phyloP scores from a whole-genome alignment of 2,888 invertebrate species.

The Tenodera sinensis region DNA sequence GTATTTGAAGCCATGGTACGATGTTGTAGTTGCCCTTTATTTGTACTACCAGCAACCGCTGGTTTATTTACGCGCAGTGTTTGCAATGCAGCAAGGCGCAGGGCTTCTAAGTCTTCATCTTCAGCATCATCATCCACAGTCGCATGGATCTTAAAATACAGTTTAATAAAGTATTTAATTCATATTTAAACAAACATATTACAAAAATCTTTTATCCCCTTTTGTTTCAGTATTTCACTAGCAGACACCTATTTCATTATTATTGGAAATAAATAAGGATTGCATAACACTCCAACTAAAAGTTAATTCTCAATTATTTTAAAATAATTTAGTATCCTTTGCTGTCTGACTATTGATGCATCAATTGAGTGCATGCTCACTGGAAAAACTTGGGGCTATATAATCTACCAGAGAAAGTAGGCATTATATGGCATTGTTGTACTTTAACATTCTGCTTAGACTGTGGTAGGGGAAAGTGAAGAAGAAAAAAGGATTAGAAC shows the following conservation, averaged over 20 bases:
- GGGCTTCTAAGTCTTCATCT: conserved; percentile 51
- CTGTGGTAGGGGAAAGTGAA: too few relatives aligned
- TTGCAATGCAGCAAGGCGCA: conserved; percentile 50
- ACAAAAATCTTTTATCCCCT: neutral
- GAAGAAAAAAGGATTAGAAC: too few relatives aligned
- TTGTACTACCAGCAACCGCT: neutral
- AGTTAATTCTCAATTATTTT: neutral
- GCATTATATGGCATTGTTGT: too few relatives aligned
- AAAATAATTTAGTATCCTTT: too few relatives aligned
- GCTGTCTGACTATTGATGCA: too few relatives aligned
- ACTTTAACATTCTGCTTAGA: too few relatives aligned
- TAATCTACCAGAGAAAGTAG: too few relatives aligned
- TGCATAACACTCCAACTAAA: too few relatives aligned
- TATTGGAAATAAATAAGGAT: too few relatives aligned
- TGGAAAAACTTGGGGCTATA: too few relatives aligned
- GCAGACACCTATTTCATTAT: neutral
- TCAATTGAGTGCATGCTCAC: too few relatives aligned
- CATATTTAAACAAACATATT: neutral
- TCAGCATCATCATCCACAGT: conserved; percentile 48
- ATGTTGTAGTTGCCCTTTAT: neutral
- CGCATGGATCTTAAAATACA: conserved; percentile 4
- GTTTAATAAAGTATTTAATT: neutral
- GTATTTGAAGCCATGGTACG: neutral
- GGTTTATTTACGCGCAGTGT: conserved; percentile 41
- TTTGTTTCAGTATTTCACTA: neutral